Conservation (phyloP, 2,113 vertebrate species). For the Phrynosoma platyrhinos region DNA sequence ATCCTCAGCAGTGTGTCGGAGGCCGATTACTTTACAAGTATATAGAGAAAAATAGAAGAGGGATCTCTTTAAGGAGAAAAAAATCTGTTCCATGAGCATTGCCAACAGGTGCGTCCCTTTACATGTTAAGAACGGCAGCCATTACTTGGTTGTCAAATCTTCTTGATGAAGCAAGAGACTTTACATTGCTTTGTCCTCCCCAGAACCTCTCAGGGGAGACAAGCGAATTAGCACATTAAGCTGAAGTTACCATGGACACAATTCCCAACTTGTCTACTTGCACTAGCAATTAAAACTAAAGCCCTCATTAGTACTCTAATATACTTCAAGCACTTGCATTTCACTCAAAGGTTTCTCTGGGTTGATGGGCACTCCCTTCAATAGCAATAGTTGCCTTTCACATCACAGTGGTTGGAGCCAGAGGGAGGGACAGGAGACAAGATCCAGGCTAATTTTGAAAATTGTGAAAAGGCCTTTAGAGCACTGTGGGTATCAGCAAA, state of each 20-base stretch:
- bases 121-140: constrained; percentile 24
- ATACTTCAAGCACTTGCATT: constrained; percentile 43
- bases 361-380: constrained; percentile 25
- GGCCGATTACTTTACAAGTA: background rate
- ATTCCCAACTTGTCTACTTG: constrained; percentile 49
- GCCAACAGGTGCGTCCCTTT: constrained; percentile 31
- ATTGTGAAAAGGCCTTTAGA: constrained; percentile 41
- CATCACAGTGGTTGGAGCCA: constrained; percentile 35
- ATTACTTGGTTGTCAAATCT: constrained; percentile 14
- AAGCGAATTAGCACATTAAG: constrained; percentile 38
- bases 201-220: background rate
- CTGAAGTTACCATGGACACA: constrained; percentile 22
- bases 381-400: constrained; percentile 53
- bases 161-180: constrained; percentile 37
- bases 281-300: constrained; percentile 49
- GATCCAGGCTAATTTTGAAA: background rate
- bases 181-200: constrained; percentile 6
- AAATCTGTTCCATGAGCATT: background rate
- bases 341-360: constrained; percentile 38
- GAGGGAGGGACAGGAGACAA: constrained; percentile 22
- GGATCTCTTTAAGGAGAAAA: constrained; percentile 30
- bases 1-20: background rate
- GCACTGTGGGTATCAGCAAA: constrained; percentile 12
- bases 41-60: constrained; percentile 17
- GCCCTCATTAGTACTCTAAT: constrained; percentile 35